Base-by-base conservation (phyloP, 2,797 vertebrate genomes). In the Crypturellus tataupa region DNA sequence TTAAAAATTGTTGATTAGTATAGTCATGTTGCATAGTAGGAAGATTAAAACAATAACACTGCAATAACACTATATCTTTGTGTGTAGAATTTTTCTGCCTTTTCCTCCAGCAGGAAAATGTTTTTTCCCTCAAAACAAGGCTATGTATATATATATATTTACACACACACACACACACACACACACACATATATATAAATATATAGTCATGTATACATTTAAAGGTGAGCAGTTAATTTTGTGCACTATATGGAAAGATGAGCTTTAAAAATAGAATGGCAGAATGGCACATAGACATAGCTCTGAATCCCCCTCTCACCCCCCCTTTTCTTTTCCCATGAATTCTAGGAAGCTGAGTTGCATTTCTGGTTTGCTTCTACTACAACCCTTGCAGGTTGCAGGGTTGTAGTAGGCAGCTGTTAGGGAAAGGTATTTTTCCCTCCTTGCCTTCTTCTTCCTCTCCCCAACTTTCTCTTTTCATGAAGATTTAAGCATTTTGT, bases 1-100 rank as follows among this genome's bases (percentile, higher is more conserved):
- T 95, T 94, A 90, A 91, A 96, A 95, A 88, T 80, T 96, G 87
- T 79, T 92, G 76, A 89, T 86, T 89, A 80, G 89, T 87, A 58
- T 94, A 85, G 89, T 95, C 46, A 47, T 94, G 86, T 89, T 91
- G 23, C 89, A 89, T 93, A 95, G 85, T 94, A 88, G 81, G 70
- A 88, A 94, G 88, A 94, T 90, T 91, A 95, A 96, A 96, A 85
- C 65, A 96, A 69, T 42, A 95, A 72, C 95, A 42, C 40, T 42
- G 40, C 40, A 42, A 42, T 42, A 42, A 42, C 94, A 93, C 39
- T 80, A 46, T 67, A 91, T 82, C 62, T 86, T 81, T 86, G 87
- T 94, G 87, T 92, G 75, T 96, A 83, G 31, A 87, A 73, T 80
- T 92, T 94, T 86, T 44, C 27, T 33, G 76, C 56, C 93, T 91